phyloP scores from a whole-genome alignment of 37 sponge, comb jelly and placozoan genomes.

The Chondrosia reniformis region DNA sequence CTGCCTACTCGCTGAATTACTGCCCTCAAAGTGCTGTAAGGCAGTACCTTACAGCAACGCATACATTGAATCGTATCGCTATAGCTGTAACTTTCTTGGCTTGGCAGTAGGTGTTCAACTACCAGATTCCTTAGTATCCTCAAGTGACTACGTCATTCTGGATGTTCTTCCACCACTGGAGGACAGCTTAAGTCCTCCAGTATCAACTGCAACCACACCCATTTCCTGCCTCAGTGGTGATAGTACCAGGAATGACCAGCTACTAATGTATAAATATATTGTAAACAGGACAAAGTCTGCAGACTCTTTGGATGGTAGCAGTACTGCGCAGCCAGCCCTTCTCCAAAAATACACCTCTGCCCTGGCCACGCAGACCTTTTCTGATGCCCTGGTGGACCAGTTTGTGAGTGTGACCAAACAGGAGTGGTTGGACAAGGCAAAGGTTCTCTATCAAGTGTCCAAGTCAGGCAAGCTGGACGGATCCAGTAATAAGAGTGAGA shows the following conservation, averaged over 20 bases:
- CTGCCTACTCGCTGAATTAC: slow-evolving; percentile 48
- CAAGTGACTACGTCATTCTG: slow-evolving; percentile 63
- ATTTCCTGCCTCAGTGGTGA: neutral
- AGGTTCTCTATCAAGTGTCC: slow-evolving; percentile 1
- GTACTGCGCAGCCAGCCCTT: slow-evolving; percentile 1
- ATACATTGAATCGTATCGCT: slow-evolving; percentile 64
- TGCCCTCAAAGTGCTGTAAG: slow-evolving; percentile 56
- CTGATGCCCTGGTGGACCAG: slow-evolving; percentile 36
- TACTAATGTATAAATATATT: slow-evolving; percentile 6
- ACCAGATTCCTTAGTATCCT: slow-evolving; percentile 49
- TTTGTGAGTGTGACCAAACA: slow-evolving; percentile 49
- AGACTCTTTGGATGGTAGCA: neutral
- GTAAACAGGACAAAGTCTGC: neutral
- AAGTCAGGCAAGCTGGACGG: neutral
- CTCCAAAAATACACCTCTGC: neutral
- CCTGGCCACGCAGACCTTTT: slow-evolving; percentile 8
- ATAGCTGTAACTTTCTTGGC: slow-evolving; percentile 73
- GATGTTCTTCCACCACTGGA: slow-evolving; percentile 65
- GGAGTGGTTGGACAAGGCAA: slow-evolving; percentile 63
- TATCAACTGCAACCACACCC: neutral
- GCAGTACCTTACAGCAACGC: slow-evolving; percentile 54
- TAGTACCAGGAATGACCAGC: neutral
- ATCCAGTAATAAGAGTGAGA: neutral
- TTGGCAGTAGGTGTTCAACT: slow-evolving; percentile 51
- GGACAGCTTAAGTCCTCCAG: neutral